Conservation (phyloP, 2,888 invertebrate genomes). For the Orthosia incerta region DNA sequence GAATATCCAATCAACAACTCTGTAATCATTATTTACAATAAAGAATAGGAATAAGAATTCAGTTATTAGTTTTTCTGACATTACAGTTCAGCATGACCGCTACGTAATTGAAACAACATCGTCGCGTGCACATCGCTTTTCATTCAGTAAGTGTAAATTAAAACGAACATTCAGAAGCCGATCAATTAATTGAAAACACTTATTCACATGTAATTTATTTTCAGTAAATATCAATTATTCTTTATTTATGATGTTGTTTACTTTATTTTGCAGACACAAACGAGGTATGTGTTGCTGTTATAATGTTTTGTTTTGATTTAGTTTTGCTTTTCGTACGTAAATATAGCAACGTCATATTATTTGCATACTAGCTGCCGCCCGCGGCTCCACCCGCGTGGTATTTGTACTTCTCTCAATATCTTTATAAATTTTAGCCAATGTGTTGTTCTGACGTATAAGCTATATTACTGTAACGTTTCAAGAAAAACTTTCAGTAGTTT, state of each 20-base stretch:
- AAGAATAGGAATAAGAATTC: slow-evolving; percentile 2
- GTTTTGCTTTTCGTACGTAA: slow-evolving; percentile 16
- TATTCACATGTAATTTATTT: slow-evolving; percentile 21
- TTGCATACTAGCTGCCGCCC: too few relatives aligned
- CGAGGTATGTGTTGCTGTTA: neutral
- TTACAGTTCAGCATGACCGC: slow-evolving; percentile 25
- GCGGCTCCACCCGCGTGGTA: too few relatives aligned
- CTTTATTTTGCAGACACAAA: neutral
- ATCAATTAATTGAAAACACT: slow-evolving; percentile 26
- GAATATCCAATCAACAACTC: neutral
- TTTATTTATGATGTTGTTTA: slow-evolving; percentile 20
- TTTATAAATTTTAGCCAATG: too few relatives aligned
- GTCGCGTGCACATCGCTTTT: slow-evolving; percentile 58
- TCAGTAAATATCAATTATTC: neutral
- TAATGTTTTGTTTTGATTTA: neutral
- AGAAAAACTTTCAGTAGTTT: too few relatives aligned
- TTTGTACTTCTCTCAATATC: too few relatives aligned
- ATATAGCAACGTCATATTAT: too few relatives aligned
- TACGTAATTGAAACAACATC: slow-evolving; percentile 30
- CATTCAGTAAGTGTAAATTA: slow-evolving; percentile 46
- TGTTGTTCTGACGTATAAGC: too few relatives aligned
- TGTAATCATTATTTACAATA: neutral
- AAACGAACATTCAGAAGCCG: slow-evolving; percentile 40
- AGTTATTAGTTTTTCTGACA: slow-evolving; percentile 22
- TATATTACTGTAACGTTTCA: too few relatives aligned